Evolutionary conservation across 2,113 vertebrate genomes (phyloP), one percentile per base, ranked within the genome.

Genomic region (Platanista minor): DNA sequence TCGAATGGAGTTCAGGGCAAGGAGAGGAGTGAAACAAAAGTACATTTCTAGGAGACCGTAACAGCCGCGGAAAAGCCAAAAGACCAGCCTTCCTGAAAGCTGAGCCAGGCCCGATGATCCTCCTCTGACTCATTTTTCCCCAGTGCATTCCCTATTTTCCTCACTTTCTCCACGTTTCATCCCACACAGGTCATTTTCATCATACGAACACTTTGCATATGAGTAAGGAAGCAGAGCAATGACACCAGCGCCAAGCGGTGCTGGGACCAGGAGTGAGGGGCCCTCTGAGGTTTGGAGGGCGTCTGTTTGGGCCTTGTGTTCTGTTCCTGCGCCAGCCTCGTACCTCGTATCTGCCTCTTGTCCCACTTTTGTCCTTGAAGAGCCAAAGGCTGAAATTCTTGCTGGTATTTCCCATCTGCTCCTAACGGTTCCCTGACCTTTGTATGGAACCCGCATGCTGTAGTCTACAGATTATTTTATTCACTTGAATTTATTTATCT

Each of bases 401-500:
- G 33, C 54, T 41, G 31, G 12, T 67, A 5, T 77, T 64, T 54
- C 33, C 31, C 17, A 61, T 77, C 89, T 6, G 18, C 78, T 82
- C 67, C 21, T 85, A 43, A 77, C 8, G 84, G 14, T 90, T 92
- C 82, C 18, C 21, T 91, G 78, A 54, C 39, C 64, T 93, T 92
- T 6, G 8, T 0, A 0, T 67, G 36, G 85, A 69, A 33, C 2
- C 21, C 43, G 54, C 25, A 29, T 71, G 31, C 66, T 72, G 18
- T 77, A 54, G 46, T 25, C 61, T 36, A 87, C 41, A 57, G 46
- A 39, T 57, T 77, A 49, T 77, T 95, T 71, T 83, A 39, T 59
- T 95, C 69, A 57, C n/a, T 94, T 92, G 57, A 61, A 52, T 20
- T 92, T 92, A 61, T 67, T 87, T 64, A 52, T 41, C 41, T 52